A percentile compares a stretch with the other conserved stretches of the same genome.
phyloP scores from a whole-genome alignment of 1,140 invertebrate genomes.

The Aricia agestis region DNA sequence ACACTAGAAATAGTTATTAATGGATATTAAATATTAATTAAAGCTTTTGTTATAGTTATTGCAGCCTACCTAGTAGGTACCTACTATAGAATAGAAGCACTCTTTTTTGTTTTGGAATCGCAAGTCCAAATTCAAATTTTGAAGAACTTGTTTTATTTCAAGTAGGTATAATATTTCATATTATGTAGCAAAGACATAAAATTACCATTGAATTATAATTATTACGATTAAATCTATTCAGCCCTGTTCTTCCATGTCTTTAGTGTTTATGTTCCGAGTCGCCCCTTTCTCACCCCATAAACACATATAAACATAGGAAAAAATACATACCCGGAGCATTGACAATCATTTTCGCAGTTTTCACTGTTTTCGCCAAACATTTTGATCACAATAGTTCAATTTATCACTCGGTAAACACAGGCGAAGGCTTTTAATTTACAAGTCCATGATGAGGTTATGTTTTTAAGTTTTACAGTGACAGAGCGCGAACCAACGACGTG shows the following conservation, averaged over 20 bases:
- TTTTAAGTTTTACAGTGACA: constrained; percentile 18
- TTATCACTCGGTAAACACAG: constrained; percentile 27
- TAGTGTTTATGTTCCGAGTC: constrained; percentile 13
- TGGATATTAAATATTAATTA: too few species aligned
- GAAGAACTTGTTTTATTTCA: too few species aligned
- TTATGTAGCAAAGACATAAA: not conserved
- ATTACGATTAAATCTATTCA: constrained; percentile 3
- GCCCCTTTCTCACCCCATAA: constrained; percentile 13
- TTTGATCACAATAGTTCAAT: constrained; percentile 36
- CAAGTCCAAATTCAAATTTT: too few species aligned
- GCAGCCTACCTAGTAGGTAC: too few species aligned
- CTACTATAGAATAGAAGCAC: too few species aligned
- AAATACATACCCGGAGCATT: constrained; percentile 61
- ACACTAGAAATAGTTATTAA: too few species aligned
- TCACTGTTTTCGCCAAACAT: constrained; percentile 63
- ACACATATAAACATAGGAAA: constrained; percentile 19
- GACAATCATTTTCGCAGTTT: constrained; percentile 59
- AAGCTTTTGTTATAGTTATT: too few species aligned
- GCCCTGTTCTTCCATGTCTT: constrained; percentile 7
- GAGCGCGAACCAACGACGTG: constrained; percentile 22
- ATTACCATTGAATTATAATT: not conserved
- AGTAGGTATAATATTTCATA: too few species aligned
- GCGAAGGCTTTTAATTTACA: constrained; percentile 27
- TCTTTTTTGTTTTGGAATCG: too few species aligned
- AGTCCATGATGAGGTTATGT: constrained; percentile 29